Evolutionary conservation across 2,797 vertebrate species (phyloP).

Genomic region (Basileuterus tristriatus): DNA sequence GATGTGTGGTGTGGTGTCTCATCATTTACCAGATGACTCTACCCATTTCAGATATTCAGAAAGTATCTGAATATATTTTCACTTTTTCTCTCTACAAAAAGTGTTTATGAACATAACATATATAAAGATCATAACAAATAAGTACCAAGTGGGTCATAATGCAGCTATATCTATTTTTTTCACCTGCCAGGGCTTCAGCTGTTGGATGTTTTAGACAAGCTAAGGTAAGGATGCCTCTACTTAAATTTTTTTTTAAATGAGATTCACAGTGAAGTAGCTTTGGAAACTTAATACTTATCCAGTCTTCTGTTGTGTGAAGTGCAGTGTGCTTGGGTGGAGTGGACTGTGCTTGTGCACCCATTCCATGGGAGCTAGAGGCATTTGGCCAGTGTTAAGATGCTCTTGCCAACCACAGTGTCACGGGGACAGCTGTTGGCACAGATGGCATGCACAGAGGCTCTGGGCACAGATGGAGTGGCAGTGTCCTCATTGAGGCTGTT

Average conservation of each 20-base stretch:
- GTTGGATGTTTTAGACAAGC: slow-evolving; percentile 88
- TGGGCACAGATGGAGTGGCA: neutral
- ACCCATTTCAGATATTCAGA: too few species aligned
- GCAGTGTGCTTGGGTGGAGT: neutral
- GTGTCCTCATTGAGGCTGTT: neutral
- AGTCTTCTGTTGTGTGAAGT: neutral
- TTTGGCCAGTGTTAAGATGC: neutral
- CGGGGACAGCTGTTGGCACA: neutral
- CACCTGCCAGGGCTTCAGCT: slow-evolving; percentile 88
- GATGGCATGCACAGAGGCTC: neutral
- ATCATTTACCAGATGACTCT: neutral
- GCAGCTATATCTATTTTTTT: neutral
- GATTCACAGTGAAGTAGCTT: neutral
- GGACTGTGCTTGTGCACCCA: neutral
- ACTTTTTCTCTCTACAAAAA: neutral
- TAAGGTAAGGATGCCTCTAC: slow-evolving; percentile 82
- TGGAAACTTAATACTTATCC: neutral
- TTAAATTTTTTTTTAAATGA: neutral
- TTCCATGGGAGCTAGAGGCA: neutral
- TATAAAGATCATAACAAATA: neutral
- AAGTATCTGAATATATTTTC: neutral
- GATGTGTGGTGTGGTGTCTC: neutral
- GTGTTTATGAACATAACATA: neutral
- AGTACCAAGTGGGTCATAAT: neutral
- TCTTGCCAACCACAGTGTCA: neutral